Conservation (phyloP, 2,113 vertebrate genomes). For the Melanostigma gelatinosum region DNA sequence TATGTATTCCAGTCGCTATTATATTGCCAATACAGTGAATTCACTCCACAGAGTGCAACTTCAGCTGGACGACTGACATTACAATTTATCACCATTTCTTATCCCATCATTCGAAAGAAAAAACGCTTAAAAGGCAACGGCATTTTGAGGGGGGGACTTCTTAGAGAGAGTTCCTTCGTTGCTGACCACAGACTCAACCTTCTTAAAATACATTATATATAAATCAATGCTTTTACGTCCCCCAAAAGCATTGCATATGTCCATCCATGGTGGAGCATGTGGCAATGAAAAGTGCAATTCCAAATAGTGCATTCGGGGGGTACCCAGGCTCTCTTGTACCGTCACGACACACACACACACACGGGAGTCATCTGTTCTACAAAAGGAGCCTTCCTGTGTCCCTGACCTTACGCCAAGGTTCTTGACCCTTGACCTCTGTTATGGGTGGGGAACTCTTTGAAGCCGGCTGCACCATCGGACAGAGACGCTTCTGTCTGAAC, state of each 20-base stretch:
- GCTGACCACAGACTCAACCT: slow-evolving; percentile 33
- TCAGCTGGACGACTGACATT: slow-evolving; percentile 48
- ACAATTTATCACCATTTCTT: slow-evolving; percentile 53
- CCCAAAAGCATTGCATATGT: slow-evolving; percentile 6
- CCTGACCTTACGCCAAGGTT: slow-evolving; percentile 43
- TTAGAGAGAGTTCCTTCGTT: slow-evolving; percentile 15
- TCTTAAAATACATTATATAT: slow-evolving; percentile 47
- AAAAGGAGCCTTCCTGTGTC: slow-evolving; percentile 49
- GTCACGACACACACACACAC: neutral
- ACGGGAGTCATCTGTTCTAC: slow-evolving; percentile 49
- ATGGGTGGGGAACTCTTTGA: slow-evolving; percentile 48
- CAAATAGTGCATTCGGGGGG: slow-evolving; percentile 29
- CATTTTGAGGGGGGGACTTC: slow-evolving; percentile 13
- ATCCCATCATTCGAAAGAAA: slow-evolving; percentile 32
- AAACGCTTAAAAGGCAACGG: slow-evolving; percentile 17
- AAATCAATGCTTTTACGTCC: slow-evolving; percentile 60
- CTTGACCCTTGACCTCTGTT: slow-evolving; percentile 56
- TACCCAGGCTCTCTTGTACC: neutral
- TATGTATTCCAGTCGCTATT: slow-evolving; percentile 59
- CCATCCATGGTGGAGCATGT: slow-evolving; percentile 37
- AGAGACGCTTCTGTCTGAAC: slow-evolving; percentile 25
- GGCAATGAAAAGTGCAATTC: slow-evolving; percentile 34
- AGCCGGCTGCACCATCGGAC: slow-evolving; percentile 32
- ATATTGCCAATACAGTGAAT: slow-evolving; percentile 52
- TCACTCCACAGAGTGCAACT: slow-evolving; percentile 41